Conservation (phyloP, 53 echinoderm and acorn worm species). For the Zoroaster sp. region DNA sequence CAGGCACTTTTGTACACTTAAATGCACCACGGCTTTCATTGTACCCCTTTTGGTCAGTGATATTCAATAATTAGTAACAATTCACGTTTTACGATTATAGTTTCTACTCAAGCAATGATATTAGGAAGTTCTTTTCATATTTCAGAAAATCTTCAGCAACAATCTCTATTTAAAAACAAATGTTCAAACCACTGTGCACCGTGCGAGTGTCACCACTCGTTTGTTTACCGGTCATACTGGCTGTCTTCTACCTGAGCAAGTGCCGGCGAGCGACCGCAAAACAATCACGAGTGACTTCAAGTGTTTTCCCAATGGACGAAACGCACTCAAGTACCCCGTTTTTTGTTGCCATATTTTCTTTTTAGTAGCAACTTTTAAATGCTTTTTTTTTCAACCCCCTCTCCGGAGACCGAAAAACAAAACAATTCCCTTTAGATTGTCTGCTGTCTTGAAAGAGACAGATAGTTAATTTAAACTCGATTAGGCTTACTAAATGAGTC, state of each 20-base stretch:
- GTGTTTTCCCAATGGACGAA: conserved; percentile 4
- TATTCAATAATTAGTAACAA: too few relatives aligned
- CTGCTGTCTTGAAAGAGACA: neutral
- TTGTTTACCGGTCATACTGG: neutral
- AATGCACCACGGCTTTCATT: too few relatives aligned
- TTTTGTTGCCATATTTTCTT: neutral
- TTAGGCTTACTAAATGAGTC: neutral
- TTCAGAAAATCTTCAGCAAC: too few relatives aligned
- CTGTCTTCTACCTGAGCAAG: neutral
- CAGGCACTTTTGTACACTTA: too few relatives aligned
- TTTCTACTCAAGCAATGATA: too few relatives aligned
- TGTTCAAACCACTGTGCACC: too few relatives aligned
- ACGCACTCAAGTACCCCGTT: neutral
- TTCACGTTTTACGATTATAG: too few relatives aligned
- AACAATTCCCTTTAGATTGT: neutral
- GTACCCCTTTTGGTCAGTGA: too few relatives aligned
- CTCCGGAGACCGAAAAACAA: neutral
- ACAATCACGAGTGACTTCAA: conserved; percentile 26
- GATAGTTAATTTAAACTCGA: neutral
- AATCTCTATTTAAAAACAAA: too few relatives aligned
- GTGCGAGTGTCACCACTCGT: neutral
- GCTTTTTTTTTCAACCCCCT: neutral
- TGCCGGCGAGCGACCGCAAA: neutral
- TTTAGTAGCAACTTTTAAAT: conserved; percentile 2
- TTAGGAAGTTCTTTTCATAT: too few relatives aligned